These are phyloP conservation scores for Leptosomus discolor DNA, from an alignment of 2,113 vertebrate species.

Conservation along the genomic window DNA sequence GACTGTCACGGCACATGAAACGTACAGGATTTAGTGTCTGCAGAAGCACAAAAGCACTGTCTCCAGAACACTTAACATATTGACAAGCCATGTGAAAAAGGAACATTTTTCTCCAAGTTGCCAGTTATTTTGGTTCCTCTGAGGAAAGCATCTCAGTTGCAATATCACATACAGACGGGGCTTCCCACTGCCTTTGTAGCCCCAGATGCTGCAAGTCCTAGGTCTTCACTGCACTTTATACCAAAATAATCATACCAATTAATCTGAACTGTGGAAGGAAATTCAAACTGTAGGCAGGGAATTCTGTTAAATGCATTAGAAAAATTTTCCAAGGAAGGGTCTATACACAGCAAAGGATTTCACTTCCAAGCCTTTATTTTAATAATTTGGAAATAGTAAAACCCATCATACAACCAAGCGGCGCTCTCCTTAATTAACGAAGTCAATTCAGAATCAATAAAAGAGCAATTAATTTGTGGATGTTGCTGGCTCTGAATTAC, in stretches of 20 bases:
- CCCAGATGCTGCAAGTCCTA: neutral
- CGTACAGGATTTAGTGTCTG: neutral
- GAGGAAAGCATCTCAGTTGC: neutral
- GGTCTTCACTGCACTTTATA: neutral
- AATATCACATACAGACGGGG: neutral
- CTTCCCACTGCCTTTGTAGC: neutral
- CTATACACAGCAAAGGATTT: neutral
- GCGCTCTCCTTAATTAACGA: constrained; percentile 57
- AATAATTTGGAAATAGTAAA: neutral
- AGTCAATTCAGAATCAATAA: constrained; percentile 54
- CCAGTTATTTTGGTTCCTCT: neutral
- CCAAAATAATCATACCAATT: neutral
- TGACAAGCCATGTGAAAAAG: constrained; percentile 25
- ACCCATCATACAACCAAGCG: neutral
- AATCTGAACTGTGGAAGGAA: neutral
- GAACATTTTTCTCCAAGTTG: neutral
- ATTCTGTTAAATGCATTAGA: neutral
- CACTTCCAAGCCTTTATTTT: neutral
- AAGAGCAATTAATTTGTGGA: constrained; percentile 23
- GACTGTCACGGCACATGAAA: constrained; percentile 12
- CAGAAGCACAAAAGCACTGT: constrained; percentile 40
- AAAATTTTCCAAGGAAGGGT: neutral
- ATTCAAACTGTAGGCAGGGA: neutral
- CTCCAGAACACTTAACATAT: constrained; percentile 39
- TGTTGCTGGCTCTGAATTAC: neutral